Base-by-base conservation (phyloP, 1,140 invertebrate species). In the Cataglyphis hispanica region DNA sequence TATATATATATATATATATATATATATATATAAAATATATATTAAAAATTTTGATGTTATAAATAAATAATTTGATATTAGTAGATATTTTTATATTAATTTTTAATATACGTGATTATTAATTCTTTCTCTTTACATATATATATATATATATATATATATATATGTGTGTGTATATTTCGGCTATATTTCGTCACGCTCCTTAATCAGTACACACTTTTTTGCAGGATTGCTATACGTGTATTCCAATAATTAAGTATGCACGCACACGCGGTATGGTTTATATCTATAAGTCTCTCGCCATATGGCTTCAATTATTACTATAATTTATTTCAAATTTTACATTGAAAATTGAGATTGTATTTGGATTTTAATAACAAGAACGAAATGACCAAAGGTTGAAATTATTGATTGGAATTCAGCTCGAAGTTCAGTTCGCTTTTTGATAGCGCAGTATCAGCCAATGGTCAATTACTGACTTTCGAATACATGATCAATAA, bases 191-290 rank as follows among this genome's bases (percentile, higher is more conserved):
- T 56, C 53, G 77, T 77, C 69, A 88, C 50, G 85, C 64, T 58
- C 64, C 43, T 81, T 81, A 50, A 81, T 81, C 78, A 72, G 66
- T 50, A 81, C 72, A 60, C 58, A 81, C 50, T 81, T 58, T 81
- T 53, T 70, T 31, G 37, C 50, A 58, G 34, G 77, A 81, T 81
- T 34, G 50, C 16, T 6, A 25, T 81, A 37, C 78, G 66, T 72
- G 22, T 25, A 37, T 72, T 72, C 19, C 50, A 50, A 72, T 81
- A 81, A 81, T 81, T 81, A 81, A 60, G 22, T 34, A 80, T 16
- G 69, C 31, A 70, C 34, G 58, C 19, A 22, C 40, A 77, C 53
- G 25, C 19, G 67, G 63, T 43, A 67, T 34, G 27, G 43, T 7
- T 43, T 34, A 70, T 19, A 58, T 6, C 34, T 40, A 64, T 70